Conservation (phyloP, 2,797 vertebrate species). For the Dipus sagitta region DNA sequence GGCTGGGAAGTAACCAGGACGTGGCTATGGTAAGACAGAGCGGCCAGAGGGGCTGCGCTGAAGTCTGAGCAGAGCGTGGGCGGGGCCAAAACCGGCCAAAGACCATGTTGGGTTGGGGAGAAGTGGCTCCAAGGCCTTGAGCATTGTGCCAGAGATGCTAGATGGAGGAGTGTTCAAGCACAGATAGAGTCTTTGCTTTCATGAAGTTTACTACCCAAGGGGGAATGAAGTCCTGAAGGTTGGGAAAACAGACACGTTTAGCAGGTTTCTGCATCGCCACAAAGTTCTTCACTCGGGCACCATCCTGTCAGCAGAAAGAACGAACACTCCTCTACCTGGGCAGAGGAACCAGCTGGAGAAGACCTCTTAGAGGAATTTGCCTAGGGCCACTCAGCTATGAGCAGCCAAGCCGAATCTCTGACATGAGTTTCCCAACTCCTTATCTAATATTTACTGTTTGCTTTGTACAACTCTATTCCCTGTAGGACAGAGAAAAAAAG, state of each 20-base stretch:
- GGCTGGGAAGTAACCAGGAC: too few species aligned
- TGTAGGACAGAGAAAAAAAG: background rate
- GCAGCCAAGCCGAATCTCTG: background rate
- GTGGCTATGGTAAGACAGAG: background rate
- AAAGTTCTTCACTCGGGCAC: background rate
- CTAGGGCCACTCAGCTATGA: background rate
- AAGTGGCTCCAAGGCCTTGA: background rate
- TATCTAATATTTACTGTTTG: background rate
- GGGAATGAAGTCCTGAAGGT: background rate
- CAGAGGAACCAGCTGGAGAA: background rate
- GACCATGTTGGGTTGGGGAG: background rate
- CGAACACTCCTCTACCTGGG: background rate
- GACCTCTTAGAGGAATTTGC: background rate
- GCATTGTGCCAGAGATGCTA: background rate
- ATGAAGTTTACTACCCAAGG: background rate
- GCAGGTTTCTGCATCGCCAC: background rate
- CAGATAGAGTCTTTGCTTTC: background rate
- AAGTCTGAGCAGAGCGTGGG: background rate
- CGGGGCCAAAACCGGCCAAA: background rate
- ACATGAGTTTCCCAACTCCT: background rate
- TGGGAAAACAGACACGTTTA: background rate
- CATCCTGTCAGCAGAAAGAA: background rate
- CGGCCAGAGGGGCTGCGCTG: background rate
- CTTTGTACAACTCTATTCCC: background rate
- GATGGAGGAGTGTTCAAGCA: background rate